These are phyloP conservation scores for Nymphalis urticae DNA, from an alignment of 2,888 invertebrate genomes.

Conservation along the genomic window DNA sequence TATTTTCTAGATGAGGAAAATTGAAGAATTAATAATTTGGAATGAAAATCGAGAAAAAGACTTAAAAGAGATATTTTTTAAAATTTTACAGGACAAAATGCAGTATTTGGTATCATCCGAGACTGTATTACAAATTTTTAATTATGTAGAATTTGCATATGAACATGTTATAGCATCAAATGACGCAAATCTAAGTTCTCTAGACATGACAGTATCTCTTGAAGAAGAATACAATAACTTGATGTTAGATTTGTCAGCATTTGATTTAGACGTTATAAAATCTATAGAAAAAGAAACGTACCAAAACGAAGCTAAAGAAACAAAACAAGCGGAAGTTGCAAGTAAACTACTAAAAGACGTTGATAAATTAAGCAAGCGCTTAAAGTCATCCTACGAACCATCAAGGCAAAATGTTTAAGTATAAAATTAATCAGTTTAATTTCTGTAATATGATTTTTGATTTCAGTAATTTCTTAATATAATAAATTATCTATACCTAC, in stretches of 20 bases:
- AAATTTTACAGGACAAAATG: slow-evolving; percentile 69
- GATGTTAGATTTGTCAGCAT: slow-evolving; percentile 66
- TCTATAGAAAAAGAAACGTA: slow-evolving; percentile 68
- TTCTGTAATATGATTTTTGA: neutral
- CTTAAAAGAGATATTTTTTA: slow-evolving; percentile 65
- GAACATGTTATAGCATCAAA: slow-evolving; percentile 83
- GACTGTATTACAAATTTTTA: slow-evolving; percentile 81
- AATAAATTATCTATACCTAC: neutral
- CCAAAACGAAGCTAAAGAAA: slow-evolving; percentile 56
- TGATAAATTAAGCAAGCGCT: slow-evolving; percentile 65
- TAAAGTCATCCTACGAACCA: slow-evolving; percentile 68
- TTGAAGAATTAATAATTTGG: slow-evolving; percentile 57
- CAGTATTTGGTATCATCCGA: slow-evolving; percentile 81
- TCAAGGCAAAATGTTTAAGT: slow-evolving; percentile 45
- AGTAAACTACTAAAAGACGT: slow-evolving; percentile 66
- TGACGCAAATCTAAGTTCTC: slow-evolving; percentile 80
- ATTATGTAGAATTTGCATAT: slow-evolving; percentile 85
- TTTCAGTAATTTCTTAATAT: neutral
- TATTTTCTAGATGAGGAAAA: slow-evolving; percentile 59
- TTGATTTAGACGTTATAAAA: slow-evolving; percentile 64
- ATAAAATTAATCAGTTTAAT: slow-evolving; percentile 8
- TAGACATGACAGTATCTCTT: slow-evolving; percentile 83
- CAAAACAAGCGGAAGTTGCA: slow-evolving; percentile 64
- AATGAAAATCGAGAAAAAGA: slow-evolving; percentile 63
- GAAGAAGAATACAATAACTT: slow-evolving; percentile 77